Evolutionary conservation across 2,797 vertebrate species (phyloP).

Genomic region (Percopsis omiscomaycus): DNA sequence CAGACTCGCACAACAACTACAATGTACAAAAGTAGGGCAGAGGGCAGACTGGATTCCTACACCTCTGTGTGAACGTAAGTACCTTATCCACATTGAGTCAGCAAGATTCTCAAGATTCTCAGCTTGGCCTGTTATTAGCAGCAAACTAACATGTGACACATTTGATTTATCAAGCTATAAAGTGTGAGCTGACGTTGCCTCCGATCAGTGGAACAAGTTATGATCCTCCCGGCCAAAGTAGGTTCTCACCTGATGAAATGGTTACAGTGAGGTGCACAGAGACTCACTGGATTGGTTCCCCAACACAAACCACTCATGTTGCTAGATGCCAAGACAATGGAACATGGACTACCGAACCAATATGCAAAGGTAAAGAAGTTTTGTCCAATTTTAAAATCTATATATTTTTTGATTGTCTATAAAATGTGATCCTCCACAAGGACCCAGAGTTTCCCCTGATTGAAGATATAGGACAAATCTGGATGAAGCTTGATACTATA

Average conservation of each 20-base stretch:
- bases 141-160: neutral
- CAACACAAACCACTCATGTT: neutral
- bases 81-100: no score
- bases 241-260: neutral
- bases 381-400: no score
- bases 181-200: neutral
- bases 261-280: neutral
- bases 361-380: neutral
- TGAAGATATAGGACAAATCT: no score
- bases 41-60: no score
- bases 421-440: no score
- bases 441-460: no score
- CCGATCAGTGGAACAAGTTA: neutral
- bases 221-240: neutral
- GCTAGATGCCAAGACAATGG: neutral
- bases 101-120: neutral
- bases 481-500: no score
- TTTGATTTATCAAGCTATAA: neutral
- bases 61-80: no score
- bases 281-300: neutral
- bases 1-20: no score
- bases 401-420: no score
- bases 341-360: neutral
- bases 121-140: neutral
- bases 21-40: no score